Conservation (phyloP, 2,797 vertebrate genomes). For the Columba guinea region DNA sequence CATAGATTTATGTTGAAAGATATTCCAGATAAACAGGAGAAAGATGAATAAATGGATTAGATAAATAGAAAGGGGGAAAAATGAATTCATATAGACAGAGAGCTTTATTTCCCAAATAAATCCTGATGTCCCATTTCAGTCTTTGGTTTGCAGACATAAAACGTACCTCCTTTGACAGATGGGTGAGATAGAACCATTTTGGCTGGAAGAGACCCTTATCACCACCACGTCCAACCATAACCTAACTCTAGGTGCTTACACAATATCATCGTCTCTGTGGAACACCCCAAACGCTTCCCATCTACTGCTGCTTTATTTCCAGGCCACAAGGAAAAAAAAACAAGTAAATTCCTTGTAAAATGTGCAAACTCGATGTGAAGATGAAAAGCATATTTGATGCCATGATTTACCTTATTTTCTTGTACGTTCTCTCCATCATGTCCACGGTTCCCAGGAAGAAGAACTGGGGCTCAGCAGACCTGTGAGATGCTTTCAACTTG, state of each 20-base stretch:
- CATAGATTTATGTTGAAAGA: neutral
- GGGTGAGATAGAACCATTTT: neutral
- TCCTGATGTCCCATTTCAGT: neutral
- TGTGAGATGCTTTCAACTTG: neutral
- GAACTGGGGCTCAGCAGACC: neutral
- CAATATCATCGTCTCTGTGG: neutral
- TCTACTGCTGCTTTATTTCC: neutral
- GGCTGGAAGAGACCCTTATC: too few relatives aligned
- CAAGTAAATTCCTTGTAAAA: neutral
- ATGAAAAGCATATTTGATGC: neutral
- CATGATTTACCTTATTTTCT: neutral
- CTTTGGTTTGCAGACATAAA: slow-evolving; percentile 15
- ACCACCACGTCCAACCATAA: too few relatives aligned
- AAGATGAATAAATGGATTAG: slow-evolving; percentile 34
- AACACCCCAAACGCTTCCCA: neutral
- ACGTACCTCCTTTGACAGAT: neutral
- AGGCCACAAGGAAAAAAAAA: neutral
- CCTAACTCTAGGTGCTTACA: neutral
- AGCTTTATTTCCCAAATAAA: slow-evolving; percentile 26
- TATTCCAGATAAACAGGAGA: neutral
- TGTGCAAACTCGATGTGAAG: neutral
- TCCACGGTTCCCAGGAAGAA: neutral
- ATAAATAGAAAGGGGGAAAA: neutral
- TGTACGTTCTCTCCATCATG: neutral
- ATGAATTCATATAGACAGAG: neutral